Base-by-base conservation (phyloP, 2,113 vertebrate genomes). In the Puffinus mauretanicus region DNA sequence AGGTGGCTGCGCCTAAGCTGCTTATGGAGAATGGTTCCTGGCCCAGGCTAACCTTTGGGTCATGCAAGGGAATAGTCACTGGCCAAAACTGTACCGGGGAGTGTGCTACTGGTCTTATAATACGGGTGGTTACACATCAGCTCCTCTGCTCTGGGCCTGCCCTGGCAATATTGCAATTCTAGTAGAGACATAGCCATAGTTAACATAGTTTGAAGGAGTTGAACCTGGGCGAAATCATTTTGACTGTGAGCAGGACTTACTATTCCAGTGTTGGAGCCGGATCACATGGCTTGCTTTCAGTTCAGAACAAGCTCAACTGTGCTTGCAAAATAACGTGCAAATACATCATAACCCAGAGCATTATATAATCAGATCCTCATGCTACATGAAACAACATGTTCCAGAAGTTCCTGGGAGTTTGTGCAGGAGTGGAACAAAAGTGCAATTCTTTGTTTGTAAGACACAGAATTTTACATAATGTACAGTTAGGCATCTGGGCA, bases 331-430 rank as follows among this genome's bases (percentile, higher is more conserved):
- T 71, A 94, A 82, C 3, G 5, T 85, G 62, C 66, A 92, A 90
- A 92, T 60, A 42, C 46, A 67, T 54, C 26, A 11, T 67, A 79
- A 91, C 32, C 36, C 55, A 81, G 61, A 81, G 73, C 42, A 51
- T 32, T 61, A 79, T 76, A 64, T 93, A 88, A 96, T 92, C 57
- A 93, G 66, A 93, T 79, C 87, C 87, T 96, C 71, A 73, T 70
- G 75, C 44, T 80, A 32, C 25, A 80, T 77, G 62, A 93, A 82
- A 88, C 24, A 42, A 26, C 49, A 44, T 26, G 19, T 87, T 82
- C 80, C 93, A 90, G 44, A 79, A 79, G 38, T 72, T 94, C 66
- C 52, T 67, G 32, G 18, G 46, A 84, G 19, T 80, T 65, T 69
- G 49, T 76, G 57, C 57, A 79, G 34, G 24, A 36, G 30, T 47